Conservation (phyloP, 2,113 vertebrate species). For the Pongo pygmaeus region DNA sequence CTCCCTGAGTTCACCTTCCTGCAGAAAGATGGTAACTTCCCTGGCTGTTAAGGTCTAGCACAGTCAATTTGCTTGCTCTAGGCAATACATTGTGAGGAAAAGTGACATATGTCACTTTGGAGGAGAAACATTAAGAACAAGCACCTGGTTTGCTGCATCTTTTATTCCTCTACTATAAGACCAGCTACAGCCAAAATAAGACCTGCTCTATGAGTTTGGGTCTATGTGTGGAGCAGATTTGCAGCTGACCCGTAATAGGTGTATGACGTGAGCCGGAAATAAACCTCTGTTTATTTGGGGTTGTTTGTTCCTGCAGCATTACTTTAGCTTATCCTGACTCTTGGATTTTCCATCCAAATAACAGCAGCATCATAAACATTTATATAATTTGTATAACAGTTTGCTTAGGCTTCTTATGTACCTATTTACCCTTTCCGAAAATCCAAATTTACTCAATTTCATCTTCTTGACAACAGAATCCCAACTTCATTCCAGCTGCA, state of each 20-base stretch:
- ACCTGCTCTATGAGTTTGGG: neutral
- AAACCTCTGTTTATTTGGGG: neutral
- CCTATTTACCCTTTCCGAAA: neutral
- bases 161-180: neutral
- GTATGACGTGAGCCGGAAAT: neutral
- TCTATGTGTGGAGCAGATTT: neutral
- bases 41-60: neutral
- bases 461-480: neutral
- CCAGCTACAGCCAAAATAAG: neutral
- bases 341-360: neutral
- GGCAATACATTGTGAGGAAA: neutral
- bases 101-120: neutral
- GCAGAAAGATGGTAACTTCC: neutral
- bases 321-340: neutral
- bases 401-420: neutral
- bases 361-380: neutral
- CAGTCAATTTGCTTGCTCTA: neutral
- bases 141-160: neutral
- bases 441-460: neutral
- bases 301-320: neutral
- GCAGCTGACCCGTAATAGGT: neutral
- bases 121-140: neutral
- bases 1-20: neutral
- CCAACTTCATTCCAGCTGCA: neutral
- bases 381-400: neutral